Base-by-base conservation (phyloP, 2,113 vertebrate genomes). In the Anolis sagrei region DNA sequence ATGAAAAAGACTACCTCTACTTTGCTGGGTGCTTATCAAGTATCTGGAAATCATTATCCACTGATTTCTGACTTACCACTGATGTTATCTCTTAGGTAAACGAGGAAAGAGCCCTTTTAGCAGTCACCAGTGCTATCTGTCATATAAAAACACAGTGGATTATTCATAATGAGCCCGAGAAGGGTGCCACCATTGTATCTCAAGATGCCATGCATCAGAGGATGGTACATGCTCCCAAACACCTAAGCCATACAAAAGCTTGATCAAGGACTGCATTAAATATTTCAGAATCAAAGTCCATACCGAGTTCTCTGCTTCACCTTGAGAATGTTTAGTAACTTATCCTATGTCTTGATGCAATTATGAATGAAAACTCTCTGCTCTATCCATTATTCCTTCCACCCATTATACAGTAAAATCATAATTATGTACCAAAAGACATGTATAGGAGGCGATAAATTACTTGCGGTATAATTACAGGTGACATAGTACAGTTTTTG, bases 31-130 rank as follows among this genome's bases (percentile, higher is more conserved):
- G 90, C 89, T 90, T 78, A 73, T 83, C 89, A 39, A 83, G 81
- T 91, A 88, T 91, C 87, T 94, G 85, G 85, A 89, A 94, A 94
- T 86, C 5, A 11, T 90, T 87, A 89, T 87, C 85, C 66, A 66
- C 85, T 4, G 64, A 69, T 92, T 88, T 86, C 89, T 89, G 86
- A 84, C 84, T 84, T 86, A 58, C 81, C 75, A 89, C 91, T 70
- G 85, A 7, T 44, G 54, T 34, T 93, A 89, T 25, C 92, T 87
- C 88, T 1, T 2, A 76, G 77, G 88, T 76, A 88, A 90, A 93
- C 94, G 89, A 5, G 87, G 66, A 92, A 92, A 90, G 93, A 89
- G 85, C 69, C 76, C 78, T 88, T n/a, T 82, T 85, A 92, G 92
- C 84, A 85, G 90, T 84, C 34, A 84, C 86, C 39, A 36, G 87